phyloP scores from a whole-genome alignment of 2,888 invertebrate species.

The Hypomecis punctinalis region DNA sequence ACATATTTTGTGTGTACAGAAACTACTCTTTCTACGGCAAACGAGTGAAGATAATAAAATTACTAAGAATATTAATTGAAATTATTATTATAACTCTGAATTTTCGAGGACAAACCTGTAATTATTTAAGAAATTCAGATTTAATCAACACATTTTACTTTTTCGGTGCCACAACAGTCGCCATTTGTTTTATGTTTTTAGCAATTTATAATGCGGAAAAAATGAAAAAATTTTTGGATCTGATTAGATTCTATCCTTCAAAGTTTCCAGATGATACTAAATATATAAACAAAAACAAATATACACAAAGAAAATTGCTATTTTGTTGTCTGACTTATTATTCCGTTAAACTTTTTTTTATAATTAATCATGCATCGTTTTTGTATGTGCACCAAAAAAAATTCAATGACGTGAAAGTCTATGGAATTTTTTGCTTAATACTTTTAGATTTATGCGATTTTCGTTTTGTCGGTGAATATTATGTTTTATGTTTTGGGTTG shows the following conservation, averaged over 20 bases:
- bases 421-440: not conserved
- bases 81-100: not conserved
- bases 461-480: slow-evolving; percentile 1
- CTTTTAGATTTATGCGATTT: not conserved
- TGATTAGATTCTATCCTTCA: slow-evolving; percentile 1
- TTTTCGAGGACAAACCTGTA: not conserved
- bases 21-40: slow-evolving; percentile 1
- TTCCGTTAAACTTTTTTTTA: not conserved
- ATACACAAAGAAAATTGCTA: not conserved
- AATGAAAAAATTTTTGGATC: slow-evolving; percentile 1
- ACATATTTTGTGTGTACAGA: slow-evolving; percentile 13
- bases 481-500: not conserved
- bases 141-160: not conserved
- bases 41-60: not conserved
- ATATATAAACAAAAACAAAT: not conserved
- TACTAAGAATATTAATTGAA: slow-evolving; percentile 3
- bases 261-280: not conserved
- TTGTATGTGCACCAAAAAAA: too few species aligned
- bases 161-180: not conserved
- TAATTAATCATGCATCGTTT: not conserved
- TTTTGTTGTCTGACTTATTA: not conserved
- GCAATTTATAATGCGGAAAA: slow-evolving; percentile 6
- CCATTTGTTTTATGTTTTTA: not conserved
- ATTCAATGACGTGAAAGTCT: not conserved
- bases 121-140: not conserved